Evolutionary conservation across 2,888 invertebrate species (phyloP).

Genomic region (Lampropteryx suffumata): DNA sequence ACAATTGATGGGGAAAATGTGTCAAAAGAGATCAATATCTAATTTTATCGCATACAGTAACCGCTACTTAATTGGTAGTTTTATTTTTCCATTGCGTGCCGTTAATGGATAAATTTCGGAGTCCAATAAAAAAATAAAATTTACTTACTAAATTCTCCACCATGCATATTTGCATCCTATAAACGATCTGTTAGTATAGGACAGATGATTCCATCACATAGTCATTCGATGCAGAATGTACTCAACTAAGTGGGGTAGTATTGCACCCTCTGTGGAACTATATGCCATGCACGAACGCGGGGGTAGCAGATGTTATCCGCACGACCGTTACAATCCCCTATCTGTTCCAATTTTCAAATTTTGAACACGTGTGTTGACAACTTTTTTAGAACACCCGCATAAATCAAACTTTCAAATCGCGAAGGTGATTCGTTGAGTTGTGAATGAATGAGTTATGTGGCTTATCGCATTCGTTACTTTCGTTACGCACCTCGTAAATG

Average conservation of each 20-base stretch:
- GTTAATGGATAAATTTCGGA: background rate
- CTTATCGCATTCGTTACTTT: conserved; percentile 26
- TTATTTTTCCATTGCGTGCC: conserved; percentile 19
- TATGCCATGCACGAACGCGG: conserved; percentile 47
- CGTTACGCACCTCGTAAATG: conserved; percentile 17
- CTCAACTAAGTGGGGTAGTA: conserved; percentile 29
- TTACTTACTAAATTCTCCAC: conserved; percentile 41
- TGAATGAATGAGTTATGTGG: conserved; percentile 23
- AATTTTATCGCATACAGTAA: conserved; percentile 10
- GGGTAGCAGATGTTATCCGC: conserved; percentile 66
- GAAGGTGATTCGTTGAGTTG: conserved; percentile 26
- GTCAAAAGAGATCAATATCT: conserved; percentile 7
- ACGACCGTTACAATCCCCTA: conserved; percentile 78
- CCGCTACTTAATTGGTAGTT: background rate
- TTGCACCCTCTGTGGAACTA: conserved; percentile 31
- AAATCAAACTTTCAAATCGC: conserved; percentile 49
- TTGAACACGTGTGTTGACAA: conserved; percentile 77
- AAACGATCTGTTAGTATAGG: conserved; percentile 38
- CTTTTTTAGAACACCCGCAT: conserved; percentile 71
- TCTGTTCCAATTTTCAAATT: conserved; percentile 70
- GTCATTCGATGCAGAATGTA: conserved; percentile 51
- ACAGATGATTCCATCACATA: conserved; percentile 57
- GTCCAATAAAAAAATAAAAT: conserved; percentile 9
- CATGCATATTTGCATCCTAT: conserved; percentile 26
- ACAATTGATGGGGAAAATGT: background rate